Percentiles rank a stretch among this genome's conserved stretches.
These are phyloP conservation scores for Tetragonisca angustula DNA, from an alignment of 2,888 invertebrate species.

Conservation along the genomic window DNA sequence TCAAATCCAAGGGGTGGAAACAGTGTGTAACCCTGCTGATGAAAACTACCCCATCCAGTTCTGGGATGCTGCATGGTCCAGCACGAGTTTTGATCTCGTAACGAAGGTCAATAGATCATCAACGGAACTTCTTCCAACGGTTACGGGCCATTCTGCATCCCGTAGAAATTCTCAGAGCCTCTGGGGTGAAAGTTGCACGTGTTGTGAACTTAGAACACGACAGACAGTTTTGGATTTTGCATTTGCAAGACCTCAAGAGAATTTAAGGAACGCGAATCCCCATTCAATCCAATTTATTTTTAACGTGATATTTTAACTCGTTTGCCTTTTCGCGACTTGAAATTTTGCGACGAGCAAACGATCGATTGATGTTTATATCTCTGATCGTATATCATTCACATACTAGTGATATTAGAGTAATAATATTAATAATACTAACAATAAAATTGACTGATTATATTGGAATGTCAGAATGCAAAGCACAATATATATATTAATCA, in stretches of 20 bases:
- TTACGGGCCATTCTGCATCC: constrained; percentile 7
- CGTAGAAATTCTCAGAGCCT: not conserved
- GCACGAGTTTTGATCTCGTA: constrained; percentile 72
- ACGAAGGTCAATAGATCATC: constrained; percentile 65
- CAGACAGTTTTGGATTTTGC: not conserved
- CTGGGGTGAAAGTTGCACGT: not conserved
- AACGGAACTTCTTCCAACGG: constrained; percentile 72
- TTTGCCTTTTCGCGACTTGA: too few species aligned
- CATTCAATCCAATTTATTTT: too few species aligned
- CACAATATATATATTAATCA: too few species aligned
- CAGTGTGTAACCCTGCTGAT: constrained; percentile 60
- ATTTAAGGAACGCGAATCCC: not conserved
- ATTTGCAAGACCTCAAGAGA: not conserved
- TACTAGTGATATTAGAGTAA: too few species aligned
- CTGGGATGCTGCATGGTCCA: constrained; percentile 78
- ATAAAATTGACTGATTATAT: too few species aligned
- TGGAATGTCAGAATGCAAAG: too few species aligned
- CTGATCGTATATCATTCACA: too few species aligned
- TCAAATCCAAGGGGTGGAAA: constrained; percentile 63
- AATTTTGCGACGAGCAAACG: too few species aligned
- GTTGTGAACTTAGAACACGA: not conserved
- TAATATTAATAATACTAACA: too few species aligned
- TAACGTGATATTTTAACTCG: too few species aligned
- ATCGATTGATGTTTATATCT: too few species aligned
- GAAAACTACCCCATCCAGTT: constrained; percentile 76